Evolutionary conservation across 2,888 invertebrate species (phyloP), one percentile per base, ranked within the genome.

Genomic region (Rhamnusium bicolor): DNA sequence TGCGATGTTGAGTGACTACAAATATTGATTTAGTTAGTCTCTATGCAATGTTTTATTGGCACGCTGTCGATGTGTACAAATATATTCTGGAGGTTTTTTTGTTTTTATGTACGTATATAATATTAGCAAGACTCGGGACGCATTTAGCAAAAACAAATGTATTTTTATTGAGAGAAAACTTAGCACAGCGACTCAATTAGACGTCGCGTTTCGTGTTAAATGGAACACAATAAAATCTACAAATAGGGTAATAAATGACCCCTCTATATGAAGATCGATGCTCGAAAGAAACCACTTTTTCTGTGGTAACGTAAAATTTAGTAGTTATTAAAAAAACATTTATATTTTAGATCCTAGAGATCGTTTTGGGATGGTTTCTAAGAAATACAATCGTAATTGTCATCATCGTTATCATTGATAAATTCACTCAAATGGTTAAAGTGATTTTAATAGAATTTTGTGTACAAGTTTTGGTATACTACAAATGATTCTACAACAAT

Each of bases 11-110:
- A 62, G 32, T 53, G 61, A 53, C 32, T 60, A 29, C 29, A 69
- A 69, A 69, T 69, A 61, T 62, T 62, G 69, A 69, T 69, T 69
- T 32, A 61, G 56, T 61, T 32, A 49, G 60, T 69, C 60, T 60
- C 51, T 69, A 51, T 51, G 60, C 51, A 27, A 60, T 69, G 67
- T 67, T 56, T 67, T 67, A 46, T 67, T 32, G 51, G 51, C 32
- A 51, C n/a, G n/a, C 32, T 53, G 58, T 60, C 51, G 27, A 51
- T 60, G 14, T 24, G 58, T 68, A 49, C 47, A 27, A 32, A 29
- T 69, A 18, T 29, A 60, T 12, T 49, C 32, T 14, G 27, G n/a
- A 60, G 58, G 60, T 60, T 69, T 60, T 54, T n/a, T 47, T 4
- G 6, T 24, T 16, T 24, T n/a, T 27, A 29, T 60, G 49, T 18